phyloP scores from a whole-genome alignment of 1,140 invertebrate species.

The Drosophila baimaii region DNA sequence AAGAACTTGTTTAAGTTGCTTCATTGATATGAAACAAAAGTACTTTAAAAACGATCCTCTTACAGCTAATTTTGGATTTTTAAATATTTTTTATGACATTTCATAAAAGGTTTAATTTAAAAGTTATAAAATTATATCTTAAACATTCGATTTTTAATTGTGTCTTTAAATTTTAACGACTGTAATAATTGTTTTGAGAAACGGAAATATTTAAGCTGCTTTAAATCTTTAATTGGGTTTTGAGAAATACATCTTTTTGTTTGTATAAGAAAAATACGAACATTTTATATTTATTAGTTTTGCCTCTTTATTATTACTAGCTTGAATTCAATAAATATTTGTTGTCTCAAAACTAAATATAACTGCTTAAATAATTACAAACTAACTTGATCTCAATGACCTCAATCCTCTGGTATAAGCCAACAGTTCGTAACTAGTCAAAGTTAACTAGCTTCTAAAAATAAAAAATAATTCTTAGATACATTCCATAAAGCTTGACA shows the following conservation, averaged over 20 bases:
- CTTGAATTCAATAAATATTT: too few species aligned
- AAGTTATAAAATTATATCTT: neutral
- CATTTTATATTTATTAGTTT: too few species aligned
- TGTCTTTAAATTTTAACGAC: neutral
- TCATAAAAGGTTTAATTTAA: neutral
- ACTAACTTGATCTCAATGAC: conserved; percentile 10
- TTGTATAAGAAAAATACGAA: too few species aligned
- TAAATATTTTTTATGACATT: neutral
- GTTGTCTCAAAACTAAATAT: too few species aligned
- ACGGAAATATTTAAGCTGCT: neutral
- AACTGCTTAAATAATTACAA: too few species aligned
- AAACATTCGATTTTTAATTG: conserved; percentile 6
- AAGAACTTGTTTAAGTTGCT: neutral
- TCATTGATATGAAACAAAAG: neutral
- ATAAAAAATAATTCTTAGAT: neutral
- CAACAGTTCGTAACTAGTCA: neutral
- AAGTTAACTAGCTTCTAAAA: neutral
- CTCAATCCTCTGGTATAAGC: neutral
- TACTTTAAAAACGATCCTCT: neutral
- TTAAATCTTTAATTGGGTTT: too few species aligned
- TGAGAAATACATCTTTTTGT: too few species aligned
- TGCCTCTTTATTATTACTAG: too few species aligned
- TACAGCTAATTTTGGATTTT: neutral
- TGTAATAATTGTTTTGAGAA: neutral
- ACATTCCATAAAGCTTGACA: neutral